Evolutionary conservation across 2,797 vertebrate genomes (phyloP).

Genomic region (Chaetophractus vellerosus): DNA sequence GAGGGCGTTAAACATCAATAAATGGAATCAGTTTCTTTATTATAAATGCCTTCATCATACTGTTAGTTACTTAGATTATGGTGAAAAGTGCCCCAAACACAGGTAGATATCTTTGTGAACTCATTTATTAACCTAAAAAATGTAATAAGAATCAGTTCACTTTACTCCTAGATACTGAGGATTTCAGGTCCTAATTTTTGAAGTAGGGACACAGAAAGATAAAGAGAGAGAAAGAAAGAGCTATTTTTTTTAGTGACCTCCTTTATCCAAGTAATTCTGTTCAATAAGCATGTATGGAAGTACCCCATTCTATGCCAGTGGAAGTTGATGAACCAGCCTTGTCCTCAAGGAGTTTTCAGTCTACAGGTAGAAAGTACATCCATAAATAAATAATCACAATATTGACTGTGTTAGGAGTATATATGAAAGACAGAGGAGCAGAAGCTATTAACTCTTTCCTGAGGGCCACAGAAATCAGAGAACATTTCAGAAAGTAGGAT

Average conservation of each 20-base stretch:
- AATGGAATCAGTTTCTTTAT: background rate
- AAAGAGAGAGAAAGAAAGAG: background rate
- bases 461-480: constrained; percentile 24
- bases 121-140: background rate
- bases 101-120: background rate
- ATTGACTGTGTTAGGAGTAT: background rate
- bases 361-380: background rate
- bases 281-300: background rate
- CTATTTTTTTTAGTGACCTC: background rate
- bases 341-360: constrained; percentile 54
- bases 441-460: background rate
- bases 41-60: background rate
- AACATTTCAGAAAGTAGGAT: background rate
- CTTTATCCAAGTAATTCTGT: background rate
- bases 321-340: background rate
- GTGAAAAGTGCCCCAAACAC: background rate
- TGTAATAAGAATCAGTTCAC: background rate
- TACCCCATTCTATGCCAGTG: background rate
- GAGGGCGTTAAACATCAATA: background rate
- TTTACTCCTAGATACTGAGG: background rate
- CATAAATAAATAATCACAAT: constrained; percentile 17
- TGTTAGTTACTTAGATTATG: background rate
- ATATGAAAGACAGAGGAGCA: background rate
- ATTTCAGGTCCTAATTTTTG: background rate
- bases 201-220: background rate